These are phyloP conservation scores for Thumatha senex DNA, from an alignment of 2,888 invertebrate species.

Conservation along the genomic window DNA sequence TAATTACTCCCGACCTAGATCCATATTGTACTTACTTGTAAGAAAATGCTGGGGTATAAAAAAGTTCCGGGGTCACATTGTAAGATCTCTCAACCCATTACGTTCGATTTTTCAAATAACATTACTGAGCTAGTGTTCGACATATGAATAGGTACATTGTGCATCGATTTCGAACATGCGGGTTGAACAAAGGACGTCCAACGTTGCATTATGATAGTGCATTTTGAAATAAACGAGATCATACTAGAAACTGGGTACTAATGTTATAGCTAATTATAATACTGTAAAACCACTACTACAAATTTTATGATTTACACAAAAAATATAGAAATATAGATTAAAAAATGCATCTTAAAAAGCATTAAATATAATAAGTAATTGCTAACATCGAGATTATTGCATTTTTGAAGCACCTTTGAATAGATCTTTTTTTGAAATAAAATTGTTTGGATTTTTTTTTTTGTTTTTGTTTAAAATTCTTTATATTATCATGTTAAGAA, in stretches of 20 bases:
- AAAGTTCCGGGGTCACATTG: conserved; percentile 12
- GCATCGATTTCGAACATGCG: conserved; percentile 49
- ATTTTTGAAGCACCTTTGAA: too few species aligned
- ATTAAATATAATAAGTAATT: too few species aligned
- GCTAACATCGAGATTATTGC: too few species aligned
- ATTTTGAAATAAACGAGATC: conserved; percentile 36
- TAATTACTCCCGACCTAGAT: too few species aligned
- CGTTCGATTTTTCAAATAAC: conserved; percentile 40
- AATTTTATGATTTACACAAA: too few species aligned
- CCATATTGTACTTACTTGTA: conserved; percentile 8
- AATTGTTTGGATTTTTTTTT: too few species aligned
- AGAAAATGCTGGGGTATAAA: conserved; percentile 19
- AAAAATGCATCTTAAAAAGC: too few species aligned
- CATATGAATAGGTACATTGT: conserved; percentile 29
- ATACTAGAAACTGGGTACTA: conserved; percentile 18
- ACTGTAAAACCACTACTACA: too few species aligned
- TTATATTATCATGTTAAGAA: too few species aligned
- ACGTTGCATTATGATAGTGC: conserved; percentile 53
- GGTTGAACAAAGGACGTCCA: conserved; percentile 45
- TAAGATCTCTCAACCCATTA: conserved; percentile 27
- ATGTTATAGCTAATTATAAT: background rate
- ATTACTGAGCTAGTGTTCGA: conserved; percentile 28
- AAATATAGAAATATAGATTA: too few species aligned
- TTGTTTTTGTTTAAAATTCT: too few species aligned
- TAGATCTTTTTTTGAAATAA: too few species aligned